Conservation (phyloP, 1,140 invertebrate species). For the Odontomachus brunneus region DNA sequence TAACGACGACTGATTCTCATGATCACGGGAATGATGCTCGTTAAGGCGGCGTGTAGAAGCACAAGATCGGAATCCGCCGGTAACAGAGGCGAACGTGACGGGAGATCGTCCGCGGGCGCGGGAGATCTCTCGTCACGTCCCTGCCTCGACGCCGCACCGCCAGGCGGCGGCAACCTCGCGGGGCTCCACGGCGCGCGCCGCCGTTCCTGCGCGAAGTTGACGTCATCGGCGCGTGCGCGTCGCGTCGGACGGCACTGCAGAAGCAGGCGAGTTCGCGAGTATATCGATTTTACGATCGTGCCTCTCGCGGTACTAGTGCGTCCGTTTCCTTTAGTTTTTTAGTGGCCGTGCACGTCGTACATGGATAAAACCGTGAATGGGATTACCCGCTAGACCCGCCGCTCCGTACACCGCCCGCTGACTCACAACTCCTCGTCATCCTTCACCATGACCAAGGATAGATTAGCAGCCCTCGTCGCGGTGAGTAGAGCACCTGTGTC, state of each 20-base stretch:
- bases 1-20: too few relatives aligned
- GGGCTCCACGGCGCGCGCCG: background rate
- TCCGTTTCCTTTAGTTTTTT: constrained; percentile 89
- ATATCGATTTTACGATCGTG: constrained; percentile 92
- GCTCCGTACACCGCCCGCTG: constrained; percentile 79
- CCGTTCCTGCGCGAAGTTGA: constrained; percentile 79
- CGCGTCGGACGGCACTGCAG: constrained; percentile 88
- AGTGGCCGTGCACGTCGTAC: constrained; percentile 88
- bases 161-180: background rate
- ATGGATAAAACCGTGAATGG: constrained; percentile 91
- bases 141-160: background rate
- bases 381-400: constrained; percentile 87
- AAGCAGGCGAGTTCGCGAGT: constrained; percentile 86
- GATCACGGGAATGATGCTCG: too few relatives aligned
- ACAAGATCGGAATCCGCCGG: background rate
- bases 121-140: too few relatives aligned
- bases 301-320: constrained; percentile 87
- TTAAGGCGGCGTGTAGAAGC: background rate
- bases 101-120: too few relatives aligned
- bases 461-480: constrained; percentile 98
- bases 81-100: too few relatives aligned
- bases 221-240: constrained; percentile 86
- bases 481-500: constrained; percentile 86
- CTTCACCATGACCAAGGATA: constrained; percentile 97
- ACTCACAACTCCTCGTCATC: constrained; percentile 81